phyloP scores from a whole-genome alignment of 2,888 invertebrate genomes.

The Argynnis bischoffii region DNA sequence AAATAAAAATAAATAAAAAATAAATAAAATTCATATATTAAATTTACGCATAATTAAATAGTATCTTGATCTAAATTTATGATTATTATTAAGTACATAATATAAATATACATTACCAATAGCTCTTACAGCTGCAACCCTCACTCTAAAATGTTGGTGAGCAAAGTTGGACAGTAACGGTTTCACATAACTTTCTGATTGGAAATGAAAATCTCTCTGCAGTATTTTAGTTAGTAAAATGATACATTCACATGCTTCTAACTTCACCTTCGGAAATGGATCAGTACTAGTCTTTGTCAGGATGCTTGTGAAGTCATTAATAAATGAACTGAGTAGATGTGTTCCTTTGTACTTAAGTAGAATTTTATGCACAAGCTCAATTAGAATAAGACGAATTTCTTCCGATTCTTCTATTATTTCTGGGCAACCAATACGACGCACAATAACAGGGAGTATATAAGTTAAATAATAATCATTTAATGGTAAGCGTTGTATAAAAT shows the following conservation, averaged over 20 bases:
- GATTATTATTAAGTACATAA: no score
- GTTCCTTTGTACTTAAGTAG: constrained; percentile 84
- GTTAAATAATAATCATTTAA: constrained; percentile 88
- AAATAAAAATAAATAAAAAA: no score
- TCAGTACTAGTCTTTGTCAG: constrained; percentile 88
- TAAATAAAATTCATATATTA: neutral
- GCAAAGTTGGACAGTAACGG: constrained; percentile 87
- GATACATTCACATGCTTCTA: constrained; percentile 88
- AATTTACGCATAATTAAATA: neutral
- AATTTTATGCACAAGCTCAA: constrained; percentile 85
- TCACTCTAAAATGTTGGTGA: constrained; percentile 92
- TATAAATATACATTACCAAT: constrained; percentile 83
- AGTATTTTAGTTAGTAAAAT: constrained; percentile 84
- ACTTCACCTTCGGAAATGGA: constrained; percentile 90
- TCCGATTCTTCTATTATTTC: constrained; percentile 88
- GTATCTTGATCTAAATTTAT: neutral
- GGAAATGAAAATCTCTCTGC: constrained; percentile 87
- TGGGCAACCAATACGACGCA: constrained; percentile 88
- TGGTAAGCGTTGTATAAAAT: constrained; percentile 82
- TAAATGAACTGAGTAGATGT: constrained; percentile 84
- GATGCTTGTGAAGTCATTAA: constrained; percentile 89
- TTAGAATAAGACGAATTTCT: constrained; percentile 89
- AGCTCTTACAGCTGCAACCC: constrained; percentile 88
- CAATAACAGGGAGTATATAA: constrained; percentile 88
- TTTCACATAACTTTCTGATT: constrained; percentile 87